Evolutionary conservation across 2,888 invertebrate genomes (phyloP).

Genomic region (Clepsis dumicolana): DNA sequence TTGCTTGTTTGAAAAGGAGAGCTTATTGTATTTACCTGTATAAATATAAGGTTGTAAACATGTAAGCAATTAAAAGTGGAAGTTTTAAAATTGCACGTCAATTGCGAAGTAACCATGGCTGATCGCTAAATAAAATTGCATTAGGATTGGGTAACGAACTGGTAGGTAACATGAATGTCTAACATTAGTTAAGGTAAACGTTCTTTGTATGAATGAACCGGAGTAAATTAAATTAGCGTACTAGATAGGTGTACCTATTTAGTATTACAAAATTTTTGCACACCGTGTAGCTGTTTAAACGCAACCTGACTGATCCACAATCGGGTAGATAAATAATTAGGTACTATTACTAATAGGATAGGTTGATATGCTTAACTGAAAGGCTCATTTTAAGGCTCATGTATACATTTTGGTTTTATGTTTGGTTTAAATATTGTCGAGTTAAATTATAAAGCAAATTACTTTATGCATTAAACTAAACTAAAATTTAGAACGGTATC

Average conservation of each 20-base stretch:
- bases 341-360: too few relatives aligned
- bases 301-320: neutral
- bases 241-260: too few relatives aligned
- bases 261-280: neutral
- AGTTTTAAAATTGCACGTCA: slow-evolving; percentile 9
- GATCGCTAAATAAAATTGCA: slow-evolving; percentile 17
- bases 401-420: too few relatives aligned
- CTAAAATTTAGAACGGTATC: too few relatives aligned
- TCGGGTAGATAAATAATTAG: too few relatives aligned
- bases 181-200: neutral
- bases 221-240: neutral
- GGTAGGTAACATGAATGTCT: slow-evolving; percentile 8
- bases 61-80: slow-evolving; percentile 10
- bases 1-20: neutral
- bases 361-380: too few relatives aligned
- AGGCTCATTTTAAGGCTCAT: too few relatives aligned
- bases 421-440: too few relatives aligned
- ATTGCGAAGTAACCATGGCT: neutral
- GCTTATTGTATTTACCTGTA: neutral
- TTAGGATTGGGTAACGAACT: slow-evolving; percentile 15
- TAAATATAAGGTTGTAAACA: neutral
- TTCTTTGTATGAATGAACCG: neutral
- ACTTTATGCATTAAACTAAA: too few relatives aligned
- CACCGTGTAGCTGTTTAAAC: neutral
- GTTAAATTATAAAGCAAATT: too few relatives aligned